Base-by-base conservation (phyloP, 1,140 invertebrate species). In the Aporrectodea caliginosa region DNA sequence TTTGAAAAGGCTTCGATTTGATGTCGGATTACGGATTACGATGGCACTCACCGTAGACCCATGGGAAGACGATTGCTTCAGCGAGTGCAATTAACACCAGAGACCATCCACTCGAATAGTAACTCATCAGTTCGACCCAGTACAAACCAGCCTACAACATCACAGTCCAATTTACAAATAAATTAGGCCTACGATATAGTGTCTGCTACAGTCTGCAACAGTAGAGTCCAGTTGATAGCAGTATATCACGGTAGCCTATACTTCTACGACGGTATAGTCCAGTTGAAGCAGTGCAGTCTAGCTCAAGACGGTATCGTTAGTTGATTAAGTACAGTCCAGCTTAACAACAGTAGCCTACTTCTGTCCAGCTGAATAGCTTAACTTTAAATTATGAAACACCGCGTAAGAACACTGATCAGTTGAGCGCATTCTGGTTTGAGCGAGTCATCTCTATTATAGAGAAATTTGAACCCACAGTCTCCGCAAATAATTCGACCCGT, bases 61-160 rank as follows among this genome's bases (percentile, higher is more conserved):
- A 81, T 14, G 76, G 2, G 72, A 81, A 81, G 76, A 81, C 73
- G 22, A 81, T 78, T 35, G 34, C 34, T 35, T 81, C 80, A 33
- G 58, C 32, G 14, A 73, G 29, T 6, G 68, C 80, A 12, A 81
- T 81, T 1, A 81, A 43, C 12, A 81, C 77, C 30, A 81, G 31
- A 22, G 76, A 78, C 80, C 80, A 81, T 16, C 80, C 80, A 68
- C 43, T 73, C 71, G 80, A 75, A 32, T 81, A 81, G 71, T 77
- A 78, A 68, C 29, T 68, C 77, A 81, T 78, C 35, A 81, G 16
- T 29, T 81, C 77, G n/a, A 81, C 22, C 80, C 80, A 81, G 33
- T 81, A 81, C 12, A 81, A 68, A 27, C 80, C 80, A 12, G 75
- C 33, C 75, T 76, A 31, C 29, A 58, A n/a, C n/a, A n/a, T n/a